Conservation (phyloP, 2,797 vertebrate genomes). For the Periparus ater region DNA sequence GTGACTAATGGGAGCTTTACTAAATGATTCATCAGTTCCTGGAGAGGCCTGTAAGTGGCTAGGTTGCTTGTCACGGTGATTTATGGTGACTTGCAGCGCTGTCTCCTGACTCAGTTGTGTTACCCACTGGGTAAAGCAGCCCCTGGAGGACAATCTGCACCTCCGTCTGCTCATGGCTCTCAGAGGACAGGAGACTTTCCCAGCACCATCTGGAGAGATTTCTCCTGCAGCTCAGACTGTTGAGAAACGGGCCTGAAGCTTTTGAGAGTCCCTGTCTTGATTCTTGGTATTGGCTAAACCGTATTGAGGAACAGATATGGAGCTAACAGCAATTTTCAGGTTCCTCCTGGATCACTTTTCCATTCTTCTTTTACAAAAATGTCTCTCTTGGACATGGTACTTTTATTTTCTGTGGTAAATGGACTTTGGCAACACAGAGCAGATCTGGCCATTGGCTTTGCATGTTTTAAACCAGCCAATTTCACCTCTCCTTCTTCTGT, state of each 20-base stretch:
- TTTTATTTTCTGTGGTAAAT: not conserved
- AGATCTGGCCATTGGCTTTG: not conserved
- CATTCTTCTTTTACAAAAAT: not conserved
- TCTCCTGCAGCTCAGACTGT: not conserved
- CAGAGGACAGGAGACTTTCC: not conserved
- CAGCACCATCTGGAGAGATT: constrained; percentile 31
- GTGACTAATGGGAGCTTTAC: constrained; percentile 45
- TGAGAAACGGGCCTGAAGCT: not conserved
- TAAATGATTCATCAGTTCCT: constrained; percentile 49
- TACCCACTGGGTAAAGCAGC: not conserved
- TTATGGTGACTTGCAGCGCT: not conserved
- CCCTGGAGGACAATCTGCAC: constrained; percentile 50
- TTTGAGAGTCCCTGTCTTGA: not conserved
- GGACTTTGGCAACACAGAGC: not conserved
- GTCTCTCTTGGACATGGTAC: not conserved
- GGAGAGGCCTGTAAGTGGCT: not conserved
- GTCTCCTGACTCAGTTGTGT: not conserved
- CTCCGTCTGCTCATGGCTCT: not conserved
- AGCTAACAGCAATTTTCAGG: not conserved
- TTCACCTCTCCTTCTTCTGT: not conserved
- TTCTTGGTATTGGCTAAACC: not conserved
- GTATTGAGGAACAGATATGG: not conserved
- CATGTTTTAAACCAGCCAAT: not conserved
- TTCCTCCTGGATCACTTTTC: not conserved
- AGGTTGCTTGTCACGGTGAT: constrained; percentile 14